Evolutionary conservation across 2,797 vertebrate genomes (phyloP).

Genomic region (Myripristis murdjan): DNA sequence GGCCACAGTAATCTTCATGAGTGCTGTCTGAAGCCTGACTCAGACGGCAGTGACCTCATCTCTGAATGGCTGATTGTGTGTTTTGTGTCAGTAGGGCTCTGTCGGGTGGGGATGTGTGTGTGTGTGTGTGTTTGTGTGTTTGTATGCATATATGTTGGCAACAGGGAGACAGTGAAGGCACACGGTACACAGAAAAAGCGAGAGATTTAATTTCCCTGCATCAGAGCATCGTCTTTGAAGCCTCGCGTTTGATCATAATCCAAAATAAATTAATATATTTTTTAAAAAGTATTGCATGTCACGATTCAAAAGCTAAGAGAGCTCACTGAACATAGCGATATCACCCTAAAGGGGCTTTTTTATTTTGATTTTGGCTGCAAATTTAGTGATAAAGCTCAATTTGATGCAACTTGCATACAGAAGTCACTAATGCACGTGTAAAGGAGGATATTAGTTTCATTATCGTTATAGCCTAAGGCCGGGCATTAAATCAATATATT

Average conservation of each 20-base stretch:
- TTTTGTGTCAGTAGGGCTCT: constrained; percentile 45
- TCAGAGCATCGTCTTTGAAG: not conserved
- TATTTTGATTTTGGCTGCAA: no score
- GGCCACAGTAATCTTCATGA: constrained; percentile 63
- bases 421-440: no score
- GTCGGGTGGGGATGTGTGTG: constrained; percentile 13
- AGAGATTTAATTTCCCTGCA: constrained; percentile 29
- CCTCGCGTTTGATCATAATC: not conserved
- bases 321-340: no score
- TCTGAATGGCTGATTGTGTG: constrained; percentile 37
- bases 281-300: constrained; percentile 6
- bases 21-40: constrained; percentile 69
- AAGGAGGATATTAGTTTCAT: no score
- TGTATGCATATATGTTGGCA: not conserved
- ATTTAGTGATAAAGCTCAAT: no score
- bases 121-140: constrained; percentile 13
- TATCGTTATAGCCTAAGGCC: no score
- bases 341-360: no score
- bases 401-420: no score
- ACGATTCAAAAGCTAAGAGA: no score
- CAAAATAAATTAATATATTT: constrained; percentile 19
- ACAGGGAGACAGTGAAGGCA: no score
- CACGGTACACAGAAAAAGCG: not conserved
- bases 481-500: no score
- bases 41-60: constrained; percentile 73